A percentile compares a stretch with the other conserved stretches of the same genome.
phyloP scores from a whole-genome alignment of 1,140 invertebrate species.

The Homarus americanus region DNA sequence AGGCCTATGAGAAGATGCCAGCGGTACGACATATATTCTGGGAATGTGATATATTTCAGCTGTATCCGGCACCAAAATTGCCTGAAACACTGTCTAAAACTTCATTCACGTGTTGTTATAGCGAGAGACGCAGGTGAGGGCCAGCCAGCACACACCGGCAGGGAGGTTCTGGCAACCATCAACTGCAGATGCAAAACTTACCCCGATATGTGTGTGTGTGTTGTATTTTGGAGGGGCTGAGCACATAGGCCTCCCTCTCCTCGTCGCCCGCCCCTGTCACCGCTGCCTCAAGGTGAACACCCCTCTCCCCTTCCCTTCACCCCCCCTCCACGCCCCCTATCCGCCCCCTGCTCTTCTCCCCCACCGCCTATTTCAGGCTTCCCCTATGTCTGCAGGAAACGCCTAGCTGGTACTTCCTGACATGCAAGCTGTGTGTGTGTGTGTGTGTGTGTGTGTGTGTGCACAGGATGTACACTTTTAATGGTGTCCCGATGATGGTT shows the following conservation, averaged over 20 bases:
- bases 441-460: too few relatives aligned
- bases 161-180: neutral
- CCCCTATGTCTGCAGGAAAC: neutral
- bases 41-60: neutral
- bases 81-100: too few relatives aligned
- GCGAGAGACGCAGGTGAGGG: neutral
- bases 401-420: neutral
- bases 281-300: slow-evolving; percentile 11
- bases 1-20: slow-evolving; percentile 33
- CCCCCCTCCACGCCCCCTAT: neutral
- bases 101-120: too few relatives aligned
- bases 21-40: slow-evolving; percentile 2
- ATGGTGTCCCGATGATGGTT: too few relatives aligned
- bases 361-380: neutral
- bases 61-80: too few relatives aligned
- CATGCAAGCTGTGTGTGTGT: neutral
- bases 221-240: neutral
- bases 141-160: neutral
- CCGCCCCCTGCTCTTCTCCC: neutral
- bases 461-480: too few relatives aligned
- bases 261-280: neutral
- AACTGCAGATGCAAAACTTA: slow-evolving; percentile 33
- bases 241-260: neutral
- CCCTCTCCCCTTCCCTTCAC: neutral
- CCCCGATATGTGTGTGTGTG: slow-evolving; percentile 16